These are phyloP conservation scores for Lasius fuliginosus DNA, from an alignment of 2,888 invertebrate genomes.

Conservation along the genomic window DNA sequence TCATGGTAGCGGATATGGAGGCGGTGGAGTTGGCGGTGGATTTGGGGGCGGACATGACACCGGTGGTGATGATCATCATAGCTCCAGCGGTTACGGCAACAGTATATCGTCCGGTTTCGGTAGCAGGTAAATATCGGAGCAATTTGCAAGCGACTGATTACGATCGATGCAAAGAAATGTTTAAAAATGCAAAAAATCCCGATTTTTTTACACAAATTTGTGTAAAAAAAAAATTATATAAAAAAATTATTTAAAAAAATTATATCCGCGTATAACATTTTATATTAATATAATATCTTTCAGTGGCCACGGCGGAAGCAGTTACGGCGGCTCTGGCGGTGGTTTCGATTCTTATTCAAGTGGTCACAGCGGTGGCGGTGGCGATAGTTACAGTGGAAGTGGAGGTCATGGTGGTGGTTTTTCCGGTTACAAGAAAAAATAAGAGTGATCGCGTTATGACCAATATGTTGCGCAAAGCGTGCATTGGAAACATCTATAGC, in stretches of 20 bases:
- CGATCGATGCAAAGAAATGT: not conserved
- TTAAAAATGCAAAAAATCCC: not conserved
- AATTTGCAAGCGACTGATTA: not conserved
- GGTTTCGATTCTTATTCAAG: constrained; percentile 71
- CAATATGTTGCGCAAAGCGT: constrained; percentile 17
- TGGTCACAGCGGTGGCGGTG: constrained; percentile 62
- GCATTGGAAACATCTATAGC: constrained; percentile 3
- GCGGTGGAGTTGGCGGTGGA: constrained; percentile 40
- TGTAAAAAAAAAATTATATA: too few species aligned
- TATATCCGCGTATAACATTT: constrained; percentile 8
- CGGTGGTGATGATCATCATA: constrained; percentile 71
- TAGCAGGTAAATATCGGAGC: constrained; percentile 73
- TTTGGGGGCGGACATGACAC: constrained; percentile 54
- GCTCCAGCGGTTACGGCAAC: constrained; percentile 69
- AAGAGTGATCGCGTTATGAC: not conserved
- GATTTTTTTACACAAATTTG: not conserved
- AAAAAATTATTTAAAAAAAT: too few species aligned
- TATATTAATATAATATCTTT: constrained; percentile 37
- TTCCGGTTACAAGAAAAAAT: constrained; percentile 78
- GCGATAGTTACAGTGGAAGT: constrained; percentile 56
- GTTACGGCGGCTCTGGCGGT: constrained; percentile 74
- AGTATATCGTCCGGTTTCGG: constrained; percentile 77
- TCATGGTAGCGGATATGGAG: constrained; percentile 42
- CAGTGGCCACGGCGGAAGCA: constrained; percentile 77
- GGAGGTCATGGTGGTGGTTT: constrained; percentile 73